phyloP scores from a whole-genome alignment of 2,113 vertebrate species.

The Geococcyx californianus region DNA sequence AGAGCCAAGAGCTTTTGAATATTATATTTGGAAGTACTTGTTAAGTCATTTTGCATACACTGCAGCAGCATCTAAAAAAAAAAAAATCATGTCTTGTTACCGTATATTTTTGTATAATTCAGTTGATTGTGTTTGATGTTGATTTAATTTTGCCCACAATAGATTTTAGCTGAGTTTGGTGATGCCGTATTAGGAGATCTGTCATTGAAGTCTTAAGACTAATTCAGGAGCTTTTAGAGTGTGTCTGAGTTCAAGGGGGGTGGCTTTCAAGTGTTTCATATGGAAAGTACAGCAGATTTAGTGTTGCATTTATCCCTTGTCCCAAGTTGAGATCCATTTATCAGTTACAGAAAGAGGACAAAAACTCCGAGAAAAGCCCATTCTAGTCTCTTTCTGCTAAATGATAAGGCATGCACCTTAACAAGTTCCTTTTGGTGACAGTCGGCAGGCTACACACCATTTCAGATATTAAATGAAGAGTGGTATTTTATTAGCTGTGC shows the following conservation, averaged over 20 bases:
- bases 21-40: conserved; percentile 22
- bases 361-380: not conserved
- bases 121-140: not conserved
- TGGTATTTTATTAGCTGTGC: not conserved
- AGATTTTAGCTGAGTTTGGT: conserved; percentile 5
- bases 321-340: not conserved
- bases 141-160: not conserved
- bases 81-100: not conserved
- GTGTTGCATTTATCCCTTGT: not conserved
- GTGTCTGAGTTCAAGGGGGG: not conserved
- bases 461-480: not conserved
- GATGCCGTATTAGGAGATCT: not conserved
- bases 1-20: conserved; percentile 16
- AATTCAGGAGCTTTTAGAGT: not conserved
- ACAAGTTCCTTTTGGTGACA: not conserved
- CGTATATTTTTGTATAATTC: not conserved
- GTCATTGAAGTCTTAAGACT: not conserved
- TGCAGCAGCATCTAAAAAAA: not conserved
- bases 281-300: not conserved
- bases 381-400: not conserved
- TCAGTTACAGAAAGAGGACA: not conserved
- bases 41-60: conserved; percentile 25
- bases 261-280: not conserved
- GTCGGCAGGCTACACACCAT: not conserved
- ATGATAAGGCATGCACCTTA: not conserved